These are phyloP conservation scores for Chelonus formosanus DNA, from an alignment of 2,888 invertebrate genomes.

Conservation along the genomic window DNA sequence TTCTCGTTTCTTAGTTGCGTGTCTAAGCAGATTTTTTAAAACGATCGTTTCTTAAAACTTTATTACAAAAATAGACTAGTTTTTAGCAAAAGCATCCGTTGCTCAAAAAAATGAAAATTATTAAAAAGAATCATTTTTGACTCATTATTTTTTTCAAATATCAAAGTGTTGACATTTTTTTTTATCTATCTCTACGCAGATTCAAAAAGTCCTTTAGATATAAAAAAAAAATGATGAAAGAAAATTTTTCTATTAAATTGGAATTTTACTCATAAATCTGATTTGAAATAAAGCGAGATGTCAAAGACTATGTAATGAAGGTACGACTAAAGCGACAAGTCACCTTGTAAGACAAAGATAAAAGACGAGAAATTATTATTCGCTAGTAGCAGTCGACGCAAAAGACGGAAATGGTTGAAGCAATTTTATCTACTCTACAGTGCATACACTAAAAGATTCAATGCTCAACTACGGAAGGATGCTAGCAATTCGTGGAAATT, in stretches of 20 bases:
- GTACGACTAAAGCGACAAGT: background rate
- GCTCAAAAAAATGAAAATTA: background rate
- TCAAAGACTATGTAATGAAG: conserved; percentile 9
- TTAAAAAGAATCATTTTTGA: background rate
- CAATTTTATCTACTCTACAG: conserved; percentile 12
- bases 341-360: background rate
- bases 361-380: conserved; percentile 6
- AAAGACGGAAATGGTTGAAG: conserved; percentile 9
- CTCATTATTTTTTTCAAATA: background rate
- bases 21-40: conserved; percentile 1
- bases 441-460: conserved; percentile 3
- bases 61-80: too few relatives aligned
- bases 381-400: conserved; percentile 11
- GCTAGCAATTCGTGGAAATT: conserved; percentile 33
- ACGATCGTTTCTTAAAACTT: too few relatives aligned
- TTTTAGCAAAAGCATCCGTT: too few relatives aligned
- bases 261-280: conserved; percentile 9
- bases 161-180: too few relatives aligned
- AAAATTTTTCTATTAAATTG: background rate
- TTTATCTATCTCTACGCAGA: too few relatives aligned
- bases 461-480: conserved; percentile 24
- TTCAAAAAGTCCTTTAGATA: too few relatives aligned
- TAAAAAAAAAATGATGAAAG: too few relatives aligned
- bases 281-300: conserved; percentile 3
- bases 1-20: background rate